Base-by-base conservation (phyloP, 2,797 vertebrate genomes). In the Malurus splendens region DNA sequence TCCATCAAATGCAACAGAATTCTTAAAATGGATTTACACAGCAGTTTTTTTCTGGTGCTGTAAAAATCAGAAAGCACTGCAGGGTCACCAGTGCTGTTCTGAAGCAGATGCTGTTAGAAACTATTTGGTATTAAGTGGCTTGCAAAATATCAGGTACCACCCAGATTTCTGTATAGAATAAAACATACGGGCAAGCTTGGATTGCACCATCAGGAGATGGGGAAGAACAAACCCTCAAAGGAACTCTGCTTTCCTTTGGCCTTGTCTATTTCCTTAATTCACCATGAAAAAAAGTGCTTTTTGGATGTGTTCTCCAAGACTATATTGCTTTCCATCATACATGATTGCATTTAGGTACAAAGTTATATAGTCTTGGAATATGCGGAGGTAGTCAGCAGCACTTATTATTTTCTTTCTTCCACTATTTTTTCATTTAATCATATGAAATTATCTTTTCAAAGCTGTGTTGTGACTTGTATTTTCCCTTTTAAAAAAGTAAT, bases 181-280 rank as follows among this genome's bases (percentile, higher is more conserved):
- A 67, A 76, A 61, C 14, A 33, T 17, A 20, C 0, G 2, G 17
- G 14, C 7, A 76, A 51, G 4, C 60, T 68, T 82, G 41, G 14
- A 7, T 52, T 55, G n/a, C 27, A 25, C 15, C 0, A 0, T 47
- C 22, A 50, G 25, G 30, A 61, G 42, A 14, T 83, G n/a, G 19
- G 25, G 12, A 77, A 67, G 36, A 76, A 7, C 4, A 64, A 79
- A 11, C 4, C 42, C 18, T 22, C 0, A 0, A 28, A 70, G 18
- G 10, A 82, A 11, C 5, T 66, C 30, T 33, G 23, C 48, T 73
- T 87, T 77, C 23, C 25, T 19, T 68, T 73, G 52, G 10, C 23
- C 36, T 68, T 78, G 68, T 61, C 55, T 20, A 6, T 65, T 80
- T 82, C 41, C 36, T 47, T 65, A 57, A 45, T 42, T 68, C 57